phyloP scores from a whole-genome alignment of 1,140 invertebrate species.

The Dysdera silvatica region DNA sequence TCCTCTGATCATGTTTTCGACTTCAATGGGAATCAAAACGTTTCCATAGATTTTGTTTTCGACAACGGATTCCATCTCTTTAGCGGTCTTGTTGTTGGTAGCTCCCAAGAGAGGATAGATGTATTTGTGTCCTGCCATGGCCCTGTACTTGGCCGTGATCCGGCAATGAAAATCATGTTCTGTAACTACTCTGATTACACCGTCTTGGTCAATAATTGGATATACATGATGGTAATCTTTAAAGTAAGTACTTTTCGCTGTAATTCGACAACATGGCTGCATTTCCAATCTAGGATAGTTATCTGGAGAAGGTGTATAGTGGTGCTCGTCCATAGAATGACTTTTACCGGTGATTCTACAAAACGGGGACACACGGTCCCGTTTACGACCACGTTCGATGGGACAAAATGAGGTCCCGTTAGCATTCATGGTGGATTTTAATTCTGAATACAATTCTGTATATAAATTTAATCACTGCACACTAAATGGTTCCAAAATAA shows the following conservation, averaged over 20 bases:
- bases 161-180: conserved; percentile 30
- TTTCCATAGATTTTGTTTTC: conserved; percentile 34
- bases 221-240: conserved; percentile 53
- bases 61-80: conserved; percentile 55
- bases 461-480: too few species aligned
- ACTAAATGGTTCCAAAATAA: too few species aligned
- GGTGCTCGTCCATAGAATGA: conserved; percentile 45
- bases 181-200: conserved; percentile 5
- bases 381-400: too few species aligned
- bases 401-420: too few species aligned
- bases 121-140: conserved; percentile 44
- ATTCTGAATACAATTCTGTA: too few species aligned
- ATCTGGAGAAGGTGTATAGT: conserved; percentile 38
- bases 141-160: conserved; percentile 24
- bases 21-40: conserved; percentile 24
- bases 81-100: conserved; percentile 42
- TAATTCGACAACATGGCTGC: conserved; percentile 33
- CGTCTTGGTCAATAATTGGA: conserved; percentile 29
- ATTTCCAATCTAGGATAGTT: conserved; percentile 33
- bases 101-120: conserved; percentile 59
- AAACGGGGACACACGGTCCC: conserved; percentile 54
- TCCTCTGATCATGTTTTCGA: conserved; percentile 26
- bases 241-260: conserved; percentile 46
- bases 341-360: conserved; percentile 74
- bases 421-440: too few species aligned